These are phyloP conservation scores for Drosophila persimilis DNA, from an alignment of 1,140 invertebrate genomes.

Conservation along the genomic window DNA sequence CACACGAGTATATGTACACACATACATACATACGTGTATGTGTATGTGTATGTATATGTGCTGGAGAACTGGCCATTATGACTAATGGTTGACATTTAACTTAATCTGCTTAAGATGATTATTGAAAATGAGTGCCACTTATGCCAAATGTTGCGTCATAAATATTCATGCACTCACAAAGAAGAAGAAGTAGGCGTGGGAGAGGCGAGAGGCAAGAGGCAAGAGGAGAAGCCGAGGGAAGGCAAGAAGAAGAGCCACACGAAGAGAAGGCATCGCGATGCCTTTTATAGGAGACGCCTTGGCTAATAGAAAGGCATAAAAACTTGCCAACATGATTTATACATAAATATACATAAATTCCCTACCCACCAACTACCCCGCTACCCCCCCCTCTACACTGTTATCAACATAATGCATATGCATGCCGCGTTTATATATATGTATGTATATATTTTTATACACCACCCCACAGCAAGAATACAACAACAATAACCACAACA, in stretches of 20 bases:
- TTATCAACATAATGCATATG: constrained; percentile 63
- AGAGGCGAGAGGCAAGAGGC: constrained; percentile 3
- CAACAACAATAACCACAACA: not conserved
- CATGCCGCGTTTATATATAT: constrained; percentile 45
- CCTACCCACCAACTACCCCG: constrained; percentile 1
- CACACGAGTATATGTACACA: constrained; percentile 20
- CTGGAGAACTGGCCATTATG: constrained; percentile 74
- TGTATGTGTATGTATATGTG: constrained; percentile 1
- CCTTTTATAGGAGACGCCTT: constrained; percentile 59
- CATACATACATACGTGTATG: not conserved
- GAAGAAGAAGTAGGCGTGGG: not conserved
- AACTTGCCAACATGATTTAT: constrained; percentile 81
- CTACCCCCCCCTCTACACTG: not conserved
- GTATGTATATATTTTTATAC: constrained; percentile 61
- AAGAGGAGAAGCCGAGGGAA: constrained; percentile 7
- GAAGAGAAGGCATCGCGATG: constrained; percentile 10
- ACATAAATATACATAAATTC: constrained; percentile 66
- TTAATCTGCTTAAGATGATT: constrained; percentile 82
- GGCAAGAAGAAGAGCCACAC: not conserved
- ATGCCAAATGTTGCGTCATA: constrained; percentile 81
- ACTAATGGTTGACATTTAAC: constrained; percentile 82
- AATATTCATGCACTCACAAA: constrained; percentile 75
- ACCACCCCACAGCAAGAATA: constrained; percentile 5
- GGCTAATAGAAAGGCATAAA: constrained; percentile 80
- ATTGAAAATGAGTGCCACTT: constrained; percentile 81